Base-by-base conservation (phyloP, 1,140 invertebrate genomes). In the Diuraphis noxia region DNA sequence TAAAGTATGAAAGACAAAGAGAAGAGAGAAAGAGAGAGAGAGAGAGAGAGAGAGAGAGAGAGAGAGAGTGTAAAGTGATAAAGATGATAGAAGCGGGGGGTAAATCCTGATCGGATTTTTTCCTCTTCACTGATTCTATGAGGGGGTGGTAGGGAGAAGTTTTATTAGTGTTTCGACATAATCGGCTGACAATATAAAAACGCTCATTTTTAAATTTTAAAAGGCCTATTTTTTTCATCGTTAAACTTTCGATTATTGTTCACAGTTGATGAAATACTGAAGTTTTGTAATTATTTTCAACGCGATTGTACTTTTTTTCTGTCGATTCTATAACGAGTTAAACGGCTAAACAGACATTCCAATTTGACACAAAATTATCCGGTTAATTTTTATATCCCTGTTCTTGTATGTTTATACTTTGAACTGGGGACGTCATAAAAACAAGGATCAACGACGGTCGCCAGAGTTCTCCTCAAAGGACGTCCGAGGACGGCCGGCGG, bases 291-390 rank as follows among this genome's bases (percentile, higher is more conserved):
- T 86, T 52, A 86, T 34, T 2, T 85, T 34, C n/a, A 46, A 19
- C 30, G 4, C 17, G n/a, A n/a, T 17, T n/a, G n/a, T 85, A 43
- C 19, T 34, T 86, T 86, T 43, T 86, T 49, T n/a, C 43, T n/a
- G 8, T 1, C 9, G 1, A 49, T 34, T 49, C 21, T 10, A 86
- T 86, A 86, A 86, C 84, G 43, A 86, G 84, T 86, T 52, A 86
- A 86, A 86, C 46, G 34, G 43, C 43, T 86, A 86, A 36, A 86
- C 10, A 52, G 85, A 86, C 85, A 36, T 86, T 86, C 85, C 43
- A 46, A 86, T 34, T 46, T 41, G 43, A 34, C 23, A 30, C 25
- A 0, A 86, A 49, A 82, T n/a, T 84, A 52, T 38, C 46, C 34
- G 85, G 43, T 36, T 36, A 49, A 86, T 86, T 86, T 84, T 86